Base-by-base conservation (phyloP, 2,797 vertebrate species). In the Pseudochirops cupreus region DNA sequence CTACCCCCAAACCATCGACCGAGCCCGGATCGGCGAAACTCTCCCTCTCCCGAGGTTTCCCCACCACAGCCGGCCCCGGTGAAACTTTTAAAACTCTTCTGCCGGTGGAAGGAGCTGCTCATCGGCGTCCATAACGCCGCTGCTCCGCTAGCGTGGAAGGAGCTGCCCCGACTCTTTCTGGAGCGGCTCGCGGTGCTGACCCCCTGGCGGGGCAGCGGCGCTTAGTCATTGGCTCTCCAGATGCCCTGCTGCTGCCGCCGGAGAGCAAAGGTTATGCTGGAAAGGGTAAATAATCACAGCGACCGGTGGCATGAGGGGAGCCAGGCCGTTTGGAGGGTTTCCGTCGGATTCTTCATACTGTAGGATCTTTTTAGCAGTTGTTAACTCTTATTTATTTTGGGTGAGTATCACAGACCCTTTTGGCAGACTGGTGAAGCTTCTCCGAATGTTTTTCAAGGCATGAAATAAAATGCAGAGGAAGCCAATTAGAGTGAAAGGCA, bases 51-150 rank as follows among this genome's bases (percentile, higher is more conserved):
- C 39, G 91, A 67, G 39, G 7, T 62, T 21, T 5, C 6, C n/a
- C 33, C 31, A 56, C 18, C 39, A 0, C 58, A 0, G 93, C 91
- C 4, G 28, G 53, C 53, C 62, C 46, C 0, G 74, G 4, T 18
- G 28, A 95, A 97, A 92, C 95, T 96, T 95, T 93, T 29, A 4
- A 46, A 96, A 91, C 62, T 95, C 52, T 0, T 56, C 62, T 24
- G 87, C 91, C 9, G 92, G 94, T n/a, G 9, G 58, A 31, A 93
- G 11, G n/a, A 1, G n/a, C 92, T 39, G 14, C 58, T 52, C 54
- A 54, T 7, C 50, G 93, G 31, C 54, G 12, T 54, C 55, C 14
- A 24, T 6, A 5, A 52, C 39, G 2, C 7, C 21, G 92, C 57
- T 9, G 6, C 18, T 24, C 21, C 2, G n/a, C 2, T 21, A 67